A percentile compares a stretch with the other conserved stretches of the same genome.
Conservation (phyloP, 2,797 vertebrate genomes). For the Emydoidea blandingii region DNA sequence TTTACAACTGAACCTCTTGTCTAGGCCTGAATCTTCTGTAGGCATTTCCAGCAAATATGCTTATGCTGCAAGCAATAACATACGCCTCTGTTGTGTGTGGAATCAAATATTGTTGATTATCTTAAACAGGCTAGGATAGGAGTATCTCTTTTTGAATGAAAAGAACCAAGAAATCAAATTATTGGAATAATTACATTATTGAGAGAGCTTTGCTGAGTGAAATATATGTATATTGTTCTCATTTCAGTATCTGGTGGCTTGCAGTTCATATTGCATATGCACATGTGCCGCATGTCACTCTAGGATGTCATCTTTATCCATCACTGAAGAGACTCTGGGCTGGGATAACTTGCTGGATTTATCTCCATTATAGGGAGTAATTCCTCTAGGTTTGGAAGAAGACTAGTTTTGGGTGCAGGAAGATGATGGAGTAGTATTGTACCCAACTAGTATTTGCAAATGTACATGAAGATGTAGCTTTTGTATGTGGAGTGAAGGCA, state of each 20-base stretch:
- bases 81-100: background rate
- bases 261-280: background rate
- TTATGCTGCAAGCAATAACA: slow-evolving; percentile 61
- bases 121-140: slow-evolving; percentile 26
- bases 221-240: background rate
- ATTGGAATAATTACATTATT: background rate
- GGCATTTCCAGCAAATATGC: background rate
- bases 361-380: background rate
- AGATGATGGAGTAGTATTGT: background rate
- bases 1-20: background rate
- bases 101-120: background rate
- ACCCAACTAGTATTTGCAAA: slow-evolving; percentile 51
- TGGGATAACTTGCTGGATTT: slow-evolving; percentile 14
- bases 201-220: background rate
- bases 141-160: slow-evolving; percentile 30
- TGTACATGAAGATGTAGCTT: background rate
- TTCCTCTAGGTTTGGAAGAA: background rate
- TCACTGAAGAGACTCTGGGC: background rate
- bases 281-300: rapidly evolving
- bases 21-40: background rate
- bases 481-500: background rate
- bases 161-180: background rate
- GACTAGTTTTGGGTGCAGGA: background rate
- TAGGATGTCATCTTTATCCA: background rate
- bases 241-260: background rate